Evolutionary conservation across 2,888 invertebrate species (phyloP).

Genomic region (Mellilla xanthometata): DNA sequence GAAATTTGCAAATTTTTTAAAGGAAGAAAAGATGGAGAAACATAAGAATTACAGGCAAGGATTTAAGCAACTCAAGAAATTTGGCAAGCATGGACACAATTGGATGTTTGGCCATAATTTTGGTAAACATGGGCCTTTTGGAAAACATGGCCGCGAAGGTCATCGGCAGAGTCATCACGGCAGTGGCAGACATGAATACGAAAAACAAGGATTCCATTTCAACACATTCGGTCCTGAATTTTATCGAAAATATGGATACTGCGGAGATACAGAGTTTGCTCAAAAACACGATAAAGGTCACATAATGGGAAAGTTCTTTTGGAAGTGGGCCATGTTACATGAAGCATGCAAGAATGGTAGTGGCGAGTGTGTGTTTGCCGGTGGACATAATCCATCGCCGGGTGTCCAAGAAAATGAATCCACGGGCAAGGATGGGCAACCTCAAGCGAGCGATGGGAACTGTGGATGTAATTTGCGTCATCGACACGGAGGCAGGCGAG

Average conservation of each 20-base stretch:
- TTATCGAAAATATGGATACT: slow-evolving; percentile 9
- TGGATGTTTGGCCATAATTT: slow-evolving; percentile 30
- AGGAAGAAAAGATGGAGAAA: slow-evolving; percentile 27
- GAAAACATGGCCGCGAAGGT: slow-evolving; percentile 12
- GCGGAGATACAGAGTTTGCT: slow-evolving; percentile 4
- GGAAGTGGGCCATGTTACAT: slow-evolving; percentile 23
- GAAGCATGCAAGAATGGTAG: slow-evolving; percentile 28
- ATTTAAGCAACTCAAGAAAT: slow-evolving; percentile 12
- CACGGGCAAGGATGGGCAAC: neutral
- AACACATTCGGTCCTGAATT: slow-evolving; percentile 7
- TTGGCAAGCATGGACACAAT: slow-evolving; percentile 28
- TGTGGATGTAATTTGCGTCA: slow-evolving; percentile 9
- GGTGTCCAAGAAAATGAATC: neutral
- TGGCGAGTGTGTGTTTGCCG: slow-evolving; percentile 14
- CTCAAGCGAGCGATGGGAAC: slow-evolving; percentile 15
- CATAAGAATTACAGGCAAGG: slow-evolving; percentile 13
- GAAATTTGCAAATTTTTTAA: slow-evolving; percentile 37
- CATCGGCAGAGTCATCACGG: slow-evolving; percentile 20
- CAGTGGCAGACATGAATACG: slow-evolving; percentile 19
- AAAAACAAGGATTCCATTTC: slow-evolving; percentile 7
- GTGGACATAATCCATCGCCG: slow-evolving; percentile 23
- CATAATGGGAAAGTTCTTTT: slow-evolving; percentile 28
- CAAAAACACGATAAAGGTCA: slow-evolving; percentile 19
- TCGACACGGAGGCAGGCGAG: slow-evolving; percentile 22
- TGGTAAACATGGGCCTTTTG: slow-evolving; percentile 32